phyloP scores from a whole-genome alignment of 2,113 vertebrate species.

The Paedocypris sp. region DNA sequence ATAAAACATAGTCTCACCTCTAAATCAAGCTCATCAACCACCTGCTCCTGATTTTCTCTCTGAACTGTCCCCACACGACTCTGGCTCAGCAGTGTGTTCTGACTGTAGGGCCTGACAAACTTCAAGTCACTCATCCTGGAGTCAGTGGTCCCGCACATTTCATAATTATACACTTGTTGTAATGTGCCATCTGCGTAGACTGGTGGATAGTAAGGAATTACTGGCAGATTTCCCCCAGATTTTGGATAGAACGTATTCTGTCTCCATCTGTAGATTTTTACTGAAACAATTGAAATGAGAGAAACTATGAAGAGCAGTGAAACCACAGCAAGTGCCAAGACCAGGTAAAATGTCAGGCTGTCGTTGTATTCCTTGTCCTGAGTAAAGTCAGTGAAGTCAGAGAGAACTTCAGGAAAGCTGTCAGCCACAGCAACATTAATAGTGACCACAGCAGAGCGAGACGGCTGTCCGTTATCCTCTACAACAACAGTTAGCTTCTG shows the following conservation, averaged over 20 bases:
- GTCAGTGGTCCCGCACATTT: conserved; percentile 69
- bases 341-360: conserved; percentile 21
- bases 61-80: conserved; percentile 20
- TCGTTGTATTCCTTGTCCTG: conserved; percentile 22
- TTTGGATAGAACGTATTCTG: conserved; percentile 16
- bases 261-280: conserved; percentile 40
- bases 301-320: conserved; percentile 44
- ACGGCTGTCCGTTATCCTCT: conserved; percentile 34
- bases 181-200: conserved; percentile 38
- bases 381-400: conserved; percentile 7
- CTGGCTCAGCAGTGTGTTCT: conserved; percentile 13
- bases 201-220: conserved; percentile 38
- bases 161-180: conserved; percentile 39
- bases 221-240: conserved; percentile 27
- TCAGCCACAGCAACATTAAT: conserved; percentile 26
- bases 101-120: conserved; percentile 15
- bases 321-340: conserved; percentile 35
- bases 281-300: conserved; percentile 19
- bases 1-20: no score
- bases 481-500: conserved; percentile 41
- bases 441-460: conserved; percentile 24
- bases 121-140: conserved; percentile 56
- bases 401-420: conserved; percentile 26
- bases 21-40: no score
- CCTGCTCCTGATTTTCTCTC: conserved; percentile 3